Percentiles rank a stretch among this genome's conserved stretches.
Evolutionary conservation across 37 sponge, comb jelly and placozoan genomes (phyloP).

Genomic region (Amphimedon queenslandica): DNA sequence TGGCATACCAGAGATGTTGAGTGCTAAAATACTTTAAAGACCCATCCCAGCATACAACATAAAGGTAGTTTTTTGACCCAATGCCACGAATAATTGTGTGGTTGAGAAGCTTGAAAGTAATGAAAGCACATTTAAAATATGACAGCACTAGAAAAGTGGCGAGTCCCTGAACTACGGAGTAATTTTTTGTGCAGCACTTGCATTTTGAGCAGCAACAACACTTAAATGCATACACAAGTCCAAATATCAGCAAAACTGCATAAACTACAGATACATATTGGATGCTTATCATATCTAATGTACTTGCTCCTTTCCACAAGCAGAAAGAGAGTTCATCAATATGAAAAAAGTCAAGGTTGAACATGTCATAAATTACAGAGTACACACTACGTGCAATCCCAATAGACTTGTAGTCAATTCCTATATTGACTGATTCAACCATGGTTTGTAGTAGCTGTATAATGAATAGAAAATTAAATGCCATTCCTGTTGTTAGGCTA

Average conservation of each 20-base stretch:
- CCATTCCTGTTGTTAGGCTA: too few species aligned
- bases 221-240: not conserved
- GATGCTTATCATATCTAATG: not conserved
- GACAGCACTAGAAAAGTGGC: constrained; percentile 26
- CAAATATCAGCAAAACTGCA: not conserved
- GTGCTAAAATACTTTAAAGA: not conserved
- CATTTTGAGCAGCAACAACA: not conserved
- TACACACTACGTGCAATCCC: not conserved
- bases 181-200: not conserved
- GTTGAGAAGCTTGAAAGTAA: constrained; percentile 8
- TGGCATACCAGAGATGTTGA: not conserved
- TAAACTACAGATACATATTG: not conserved
- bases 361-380: not conserved
- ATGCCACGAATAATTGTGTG: not conserved
- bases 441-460: not conserved
- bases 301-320: too few species aligned
- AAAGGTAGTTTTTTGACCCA: not conserved
- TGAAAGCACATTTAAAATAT: constrained; percentile 22
- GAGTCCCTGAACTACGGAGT: constrained; percentile 29
- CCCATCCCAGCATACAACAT: not conserved
- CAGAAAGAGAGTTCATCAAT: not conserved
- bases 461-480: not conserved
- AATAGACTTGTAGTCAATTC: not conserved
- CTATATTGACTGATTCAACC: not conserved
- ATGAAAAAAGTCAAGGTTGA: too few species aligned